A percentile compares a stretch with the other conserved stretches of the same genome.
These are phyloP conservation scores for Gorsachius magnificus DNA, from an alignment of 2,797 vertebrate genomes.

Conservation along the genomic window DNA sequence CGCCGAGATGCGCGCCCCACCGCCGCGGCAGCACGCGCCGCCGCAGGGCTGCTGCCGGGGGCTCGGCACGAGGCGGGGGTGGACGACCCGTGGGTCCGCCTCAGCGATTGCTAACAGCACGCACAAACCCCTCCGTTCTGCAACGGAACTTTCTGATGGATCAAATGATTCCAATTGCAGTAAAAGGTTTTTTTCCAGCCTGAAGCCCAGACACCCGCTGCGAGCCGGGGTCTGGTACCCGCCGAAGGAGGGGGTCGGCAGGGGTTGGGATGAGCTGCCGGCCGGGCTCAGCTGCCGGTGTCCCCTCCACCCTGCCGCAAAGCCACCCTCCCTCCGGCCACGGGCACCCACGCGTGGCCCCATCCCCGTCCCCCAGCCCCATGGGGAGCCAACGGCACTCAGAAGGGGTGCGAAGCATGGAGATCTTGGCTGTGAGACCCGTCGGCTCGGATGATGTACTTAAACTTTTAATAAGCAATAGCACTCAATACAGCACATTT, in stretches of 20 bases:
- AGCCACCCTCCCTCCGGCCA: neutral
- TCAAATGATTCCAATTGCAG: neutral
- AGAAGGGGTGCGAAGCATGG: neutral
- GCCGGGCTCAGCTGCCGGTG: neutral
- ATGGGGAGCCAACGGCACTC: fast-evolving
- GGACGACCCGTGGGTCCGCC: neutral
- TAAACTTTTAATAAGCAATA: slow-evolving; percentile 42
- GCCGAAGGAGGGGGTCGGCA: fast-evolving
- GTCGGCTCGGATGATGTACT: neutral
- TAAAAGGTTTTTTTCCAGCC: neutral
- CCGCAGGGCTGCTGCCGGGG: neutral
- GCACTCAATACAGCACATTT: neutral
- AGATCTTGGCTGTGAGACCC: neutral
- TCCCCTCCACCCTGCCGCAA: fast-evolving
- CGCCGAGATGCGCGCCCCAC: fast-evolving
- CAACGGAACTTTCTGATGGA: neutral
- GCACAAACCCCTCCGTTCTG: fast-evolving
- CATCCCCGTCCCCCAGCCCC: neutral
- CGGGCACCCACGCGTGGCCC: fast-evolving
- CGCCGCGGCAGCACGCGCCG: fast-evolving
- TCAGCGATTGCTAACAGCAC: fast-evolving
- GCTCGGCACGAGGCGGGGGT: fast-evolving
- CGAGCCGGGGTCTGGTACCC: neutral
- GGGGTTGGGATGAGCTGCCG: neutral
- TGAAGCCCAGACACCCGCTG: fast-evolving